Percentiles rank a stretch among this genome's conserved stretches.
These are phyloP conservation scores for Carcina quercana DNA, from an alignment of 2,888 invertebrate species.

Conservation along the genomic window DNA sequence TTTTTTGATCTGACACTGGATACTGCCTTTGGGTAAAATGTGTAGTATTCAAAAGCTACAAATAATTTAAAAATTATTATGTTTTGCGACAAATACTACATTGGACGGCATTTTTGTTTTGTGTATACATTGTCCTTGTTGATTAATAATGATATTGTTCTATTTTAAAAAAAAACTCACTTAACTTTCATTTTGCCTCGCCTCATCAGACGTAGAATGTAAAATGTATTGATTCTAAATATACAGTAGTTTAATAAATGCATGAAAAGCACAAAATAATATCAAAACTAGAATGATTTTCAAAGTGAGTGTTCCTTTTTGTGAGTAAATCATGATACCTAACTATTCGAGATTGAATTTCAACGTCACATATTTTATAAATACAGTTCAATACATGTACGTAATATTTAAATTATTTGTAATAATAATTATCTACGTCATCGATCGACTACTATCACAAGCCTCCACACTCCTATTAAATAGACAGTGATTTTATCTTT, in stretches of 20 bases:
- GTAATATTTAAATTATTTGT: constrained; percentile 4
- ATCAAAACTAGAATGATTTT: too few species aligned
- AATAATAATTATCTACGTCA: constrained; percentile 5
- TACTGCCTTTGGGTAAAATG: too few species aligned
- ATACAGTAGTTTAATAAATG: not conserved
- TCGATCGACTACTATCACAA: constrained; percentile 58
- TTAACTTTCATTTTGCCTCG: constrained; percentile 5
- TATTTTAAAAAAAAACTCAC: constrained; percentile 1
- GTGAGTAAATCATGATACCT: constrained; percentile 5
- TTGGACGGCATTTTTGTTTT: constrained; percentile 57
- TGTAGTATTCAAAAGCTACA: too few species aligned
- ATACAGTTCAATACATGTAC: constrained; percentile 3
- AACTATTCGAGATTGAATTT: constrained; percentile 11
- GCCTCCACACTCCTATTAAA: constrained; percentile 64
- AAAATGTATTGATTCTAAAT: constrained; percentile 8
- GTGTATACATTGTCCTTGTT: constrained; percentile 47
- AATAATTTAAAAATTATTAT: constrained; percentile 13
- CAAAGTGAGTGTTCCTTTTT: too few species aligned
- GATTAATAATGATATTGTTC: constrained; percentile 9
- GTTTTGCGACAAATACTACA: constrained; percentile 47
- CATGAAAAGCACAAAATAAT: not conserved
- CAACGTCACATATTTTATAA: constrained; percentile 10
- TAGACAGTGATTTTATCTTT: constrained; percentile 47
- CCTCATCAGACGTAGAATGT: constrained; percentile 19
- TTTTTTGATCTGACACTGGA: too few species aligned